Conservation (phyloP, 2,113 vertebrate species). For the Dicentrarchus labrax region DNA sequence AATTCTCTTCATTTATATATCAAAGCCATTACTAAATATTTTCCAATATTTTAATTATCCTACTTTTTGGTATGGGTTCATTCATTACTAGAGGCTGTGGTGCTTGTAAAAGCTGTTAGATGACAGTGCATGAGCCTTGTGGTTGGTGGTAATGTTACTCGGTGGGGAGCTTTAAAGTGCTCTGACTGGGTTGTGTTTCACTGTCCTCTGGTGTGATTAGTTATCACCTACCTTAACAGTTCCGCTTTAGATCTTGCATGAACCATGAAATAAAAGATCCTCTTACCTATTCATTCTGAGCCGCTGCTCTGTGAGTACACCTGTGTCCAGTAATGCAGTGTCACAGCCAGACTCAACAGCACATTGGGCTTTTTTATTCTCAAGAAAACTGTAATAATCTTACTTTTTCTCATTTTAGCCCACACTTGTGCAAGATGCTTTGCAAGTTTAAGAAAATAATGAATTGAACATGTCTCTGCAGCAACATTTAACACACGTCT, state of each 20-base stretch:
- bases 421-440: neutral
- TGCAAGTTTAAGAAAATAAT: neutral
- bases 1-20: neutral
- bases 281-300: neutral
- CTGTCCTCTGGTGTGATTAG: constrained; percentile 57
- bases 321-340: neutral
- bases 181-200: constrained; percentile 65
- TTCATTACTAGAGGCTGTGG: neutral
- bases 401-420: neutral
- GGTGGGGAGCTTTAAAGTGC: constrained; percentile 8
- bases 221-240: constrained; percentile 53
- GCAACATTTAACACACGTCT: neutral
- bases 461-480: neutral
- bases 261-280: constrained; percentile 47
- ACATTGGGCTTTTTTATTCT: neutral
- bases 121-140: constrained; percentile 14
- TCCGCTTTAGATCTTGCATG: constrained; percentile 31
- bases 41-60: neutral
- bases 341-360: neutral
- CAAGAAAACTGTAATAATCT: neutral
- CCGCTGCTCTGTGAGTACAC: constrained; percentile 30
- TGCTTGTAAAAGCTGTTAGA: constrained; percentile 8
- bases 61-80: neutral
- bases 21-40: neutral
- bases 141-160: constrained; percentile 37